These are phyloP conservation scores for Coecobrya sp. DNA, from an alignment of 2,888 invertebrate species.

Conservation along the genomic window DNA sequence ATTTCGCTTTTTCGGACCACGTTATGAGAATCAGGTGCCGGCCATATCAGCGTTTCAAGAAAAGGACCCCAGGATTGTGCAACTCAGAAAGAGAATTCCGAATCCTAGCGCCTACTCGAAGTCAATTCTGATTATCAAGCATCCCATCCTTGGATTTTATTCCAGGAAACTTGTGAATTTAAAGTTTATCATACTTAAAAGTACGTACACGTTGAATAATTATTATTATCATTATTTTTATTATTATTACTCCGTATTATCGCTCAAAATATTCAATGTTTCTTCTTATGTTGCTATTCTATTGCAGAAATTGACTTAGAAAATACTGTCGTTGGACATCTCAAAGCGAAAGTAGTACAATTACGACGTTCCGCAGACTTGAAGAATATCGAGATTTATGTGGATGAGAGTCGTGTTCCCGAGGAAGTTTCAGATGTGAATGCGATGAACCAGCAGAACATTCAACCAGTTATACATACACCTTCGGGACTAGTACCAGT, in stretches of 20 bases:
- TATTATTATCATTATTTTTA: not conserved
- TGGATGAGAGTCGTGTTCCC: constrained; percentile 54
- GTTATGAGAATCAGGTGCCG: constrained; percentile 58
- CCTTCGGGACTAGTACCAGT: constrained; percentile 73
- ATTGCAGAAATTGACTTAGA: constrained; percentile 1
- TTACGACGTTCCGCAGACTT: constrained; percentile 62
- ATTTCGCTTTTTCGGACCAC: constrained; percentile 54
- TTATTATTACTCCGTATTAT: too few species aligned
- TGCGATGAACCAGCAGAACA: constrained; percentile 77
- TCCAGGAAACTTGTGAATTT: constrained; percentile 46
- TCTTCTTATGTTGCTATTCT: not conserved
- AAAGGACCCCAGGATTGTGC: not conserved
- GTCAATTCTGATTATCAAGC: constrained; percentile 63
- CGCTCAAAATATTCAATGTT: too few species aligned
- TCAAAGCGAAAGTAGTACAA: constrained; percentile 61
- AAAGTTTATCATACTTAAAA: constrained; percentile 67
- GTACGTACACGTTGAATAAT: constrained; percentile 36
- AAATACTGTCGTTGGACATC: constrained; percentile 5
- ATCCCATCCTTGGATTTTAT: constrained; percentile 64
- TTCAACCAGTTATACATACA: constrained; percentile 76
- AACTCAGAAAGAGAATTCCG: constrained; percentile 9
- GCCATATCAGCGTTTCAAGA: not conserved
- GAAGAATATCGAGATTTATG: constrained; percentile 69
- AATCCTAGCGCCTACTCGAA: constrained; percentile 39
- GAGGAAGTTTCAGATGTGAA: constrained; percentile 69